Base-by-base conservation (phyloP, 2,888 invertebrate genomes). In the Epinotia nisella region DNA sequence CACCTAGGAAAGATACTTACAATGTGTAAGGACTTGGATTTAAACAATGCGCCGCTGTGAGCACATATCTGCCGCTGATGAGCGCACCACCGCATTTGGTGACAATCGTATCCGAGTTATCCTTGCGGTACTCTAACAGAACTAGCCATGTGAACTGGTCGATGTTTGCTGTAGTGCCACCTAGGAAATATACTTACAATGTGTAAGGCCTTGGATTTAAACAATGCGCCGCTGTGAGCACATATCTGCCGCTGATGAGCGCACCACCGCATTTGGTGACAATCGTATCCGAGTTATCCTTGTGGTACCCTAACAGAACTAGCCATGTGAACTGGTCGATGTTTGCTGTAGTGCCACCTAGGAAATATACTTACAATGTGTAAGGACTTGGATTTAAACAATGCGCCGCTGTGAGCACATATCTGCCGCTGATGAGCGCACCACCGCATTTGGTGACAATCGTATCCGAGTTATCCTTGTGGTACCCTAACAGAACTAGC, bases 301-400 rank as follows among this genome's bases (percentile, higher is more conserved):
- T 58, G 5, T 56, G 72, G 77, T 94, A 94, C 60, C 91, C 85
- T 59, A 95, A 82, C 59, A 94, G 81, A 0, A 86, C 92, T 83
- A 94, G 83, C 94, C 94, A 95, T 0, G 95, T 95, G 81, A 94
- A 95, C 80, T 95, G 92, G 59, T 94, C 94, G 3, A 95, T 79
- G 0, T 77, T 75, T 2, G 94, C 90, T 45, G 82, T 84, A 3
- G 61, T 80, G 2, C 90, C n/a, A n/a, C n/a, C n/a, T n/a, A n/a
- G n/a, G n/a, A n/a, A n/a, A n/a, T 77, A 66, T 56, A 67, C 56
- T n/a, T 24, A 67, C 58, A 58, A 3, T 13, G 15, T 55, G n/a
- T 35, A 53, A 19, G 13, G 39, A 17, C 41, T 41, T 39, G 29
- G 15, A 35, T 17, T 17, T 76, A 94, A 86, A 76, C 95, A 94